Conservation (phyloP, 2,113 vertebrate species). For the Mustela nigripes region DNA sequence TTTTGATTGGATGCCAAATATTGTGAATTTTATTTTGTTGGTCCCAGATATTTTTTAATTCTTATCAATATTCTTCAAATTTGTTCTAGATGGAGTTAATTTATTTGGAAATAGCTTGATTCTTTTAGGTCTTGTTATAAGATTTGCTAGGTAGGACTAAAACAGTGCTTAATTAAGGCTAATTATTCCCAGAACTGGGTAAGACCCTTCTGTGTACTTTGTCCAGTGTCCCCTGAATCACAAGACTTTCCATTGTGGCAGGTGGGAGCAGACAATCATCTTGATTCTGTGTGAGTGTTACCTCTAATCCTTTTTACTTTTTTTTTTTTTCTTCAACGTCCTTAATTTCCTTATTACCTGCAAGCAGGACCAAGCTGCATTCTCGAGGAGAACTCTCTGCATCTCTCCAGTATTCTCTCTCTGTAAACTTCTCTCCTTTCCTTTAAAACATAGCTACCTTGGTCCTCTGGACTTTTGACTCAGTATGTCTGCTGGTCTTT, state of each 20-base stretch:
- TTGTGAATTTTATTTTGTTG: background rate
- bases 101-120: conserved; percentile 8
- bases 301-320: background rate
- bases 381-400: background rate
- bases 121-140: conserved; percentile 19
- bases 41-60: background rate
- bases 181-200: background rate
- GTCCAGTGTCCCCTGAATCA: background rate
- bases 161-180: background rate
- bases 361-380: background rate
- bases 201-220: background rate
- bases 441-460: background rate
- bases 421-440: background rate
- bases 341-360: background rate
- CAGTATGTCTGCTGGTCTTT: background rate
- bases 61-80: background rate
- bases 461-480: background rate
- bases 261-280: background rate
- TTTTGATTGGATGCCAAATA: conserved; percentile 6
- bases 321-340: background rate
- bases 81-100: background rate
- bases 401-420: background rate
- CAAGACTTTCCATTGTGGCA: background rate
- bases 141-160: background rate
- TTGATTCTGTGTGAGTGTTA: background rate